Percentiles rank a stretch among this genome's conserved stretches.
Evolutionary conservation across 2,797 vertebrate genomes (phyloP).

Genomic region (Parotocinclus haroldoi): DNA sequence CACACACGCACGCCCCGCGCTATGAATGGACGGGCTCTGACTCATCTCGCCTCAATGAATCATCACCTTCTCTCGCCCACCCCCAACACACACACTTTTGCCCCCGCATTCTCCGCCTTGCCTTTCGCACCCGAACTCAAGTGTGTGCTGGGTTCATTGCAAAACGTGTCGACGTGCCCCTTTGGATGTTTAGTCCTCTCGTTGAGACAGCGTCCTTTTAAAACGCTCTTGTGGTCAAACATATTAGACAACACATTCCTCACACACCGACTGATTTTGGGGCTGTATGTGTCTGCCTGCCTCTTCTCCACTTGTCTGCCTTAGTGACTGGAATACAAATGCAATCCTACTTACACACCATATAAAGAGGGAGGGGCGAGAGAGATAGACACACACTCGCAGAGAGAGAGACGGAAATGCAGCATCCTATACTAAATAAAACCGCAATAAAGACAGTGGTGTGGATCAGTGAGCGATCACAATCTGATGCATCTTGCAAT

Average conservation of each 20-base stretch:
- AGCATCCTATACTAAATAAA: slow-evolving; percentile 22
- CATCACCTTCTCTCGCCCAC: slow-evolving; percentile 46
- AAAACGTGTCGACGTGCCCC: background rate
- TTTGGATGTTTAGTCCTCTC: slow-evolving; percentile 18
- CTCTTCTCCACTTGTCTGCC: slow-evolving; percentile 36
- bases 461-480: too few species aligned
- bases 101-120: too few species aligned
- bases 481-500: too few species aligned
- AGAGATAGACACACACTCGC: background rate
- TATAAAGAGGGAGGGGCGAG: slow-evolving; percentile 1
- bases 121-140: slow-evolving; percentile 47
- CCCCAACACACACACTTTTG: slow-evolving; percentile 28
- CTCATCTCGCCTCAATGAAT: slow-evolving; percentile 55
- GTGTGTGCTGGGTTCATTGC: slow-evolving; percentile 4
- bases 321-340: slow-evolving; percentile 51
- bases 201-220: slow-evolving; percentile 28
- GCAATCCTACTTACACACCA: slow-evolving; percentile 14
- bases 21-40: slow-evolving; percentile 57
- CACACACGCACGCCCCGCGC: slow-evolving; percentile 25
- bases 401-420: slow-evolving; percentile 26
- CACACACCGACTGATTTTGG: background rate
- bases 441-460: background rate
- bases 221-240: slow-evolving; percentile 34
- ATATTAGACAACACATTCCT: slow-evolving; percentile 8
- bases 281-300: background rate